Evolutionary conservation across 2,888 invertebrate genomes (phyloP).

Genomic region (Drosophila conformis): DNA sequence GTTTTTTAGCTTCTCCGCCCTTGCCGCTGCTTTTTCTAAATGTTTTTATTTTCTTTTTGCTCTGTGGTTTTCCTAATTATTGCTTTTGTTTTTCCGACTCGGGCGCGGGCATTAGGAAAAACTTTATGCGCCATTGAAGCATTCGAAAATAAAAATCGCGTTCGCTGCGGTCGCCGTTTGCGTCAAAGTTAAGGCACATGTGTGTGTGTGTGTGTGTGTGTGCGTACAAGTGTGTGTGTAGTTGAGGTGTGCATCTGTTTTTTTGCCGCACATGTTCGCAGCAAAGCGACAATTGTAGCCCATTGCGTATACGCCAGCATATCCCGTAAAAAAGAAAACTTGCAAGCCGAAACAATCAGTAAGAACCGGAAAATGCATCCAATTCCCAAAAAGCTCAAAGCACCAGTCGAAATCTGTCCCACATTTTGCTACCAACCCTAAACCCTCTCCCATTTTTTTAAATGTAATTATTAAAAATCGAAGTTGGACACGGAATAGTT

Average conservation of each 20-base stretch:
- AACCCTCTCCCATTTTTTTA: neutral
- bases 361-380: neutral
- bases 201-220: slow-evolving; percentile 25
- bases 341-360: neutral
- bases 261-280: slow-evolving; percentile 43
- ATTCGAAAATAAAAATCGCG: slow-evolving; percentile 78
- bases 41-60: slow-evolving; percentile 18
- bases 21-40: slow-evolving; percentile 37
- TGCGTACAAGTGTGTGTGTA: slow-evolving; percentile 8
- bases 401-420: neutral
- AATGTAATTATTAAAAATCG: neutral
- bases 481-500: neutral
- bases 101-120: slow-evolving; percentile 80
- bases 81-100: slow-evolving; percentile 79
- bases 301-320: slow-evolving; percentile 71
- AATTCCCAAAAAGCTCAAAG: neutral
- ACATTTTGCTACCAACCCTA: neutral
- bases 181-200: slow-evolving; percentile 55
- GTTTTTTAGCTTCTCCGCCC: slow-evolving; percentile 58
- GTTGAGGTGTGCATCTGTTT: slow-evolving; percentile 49
- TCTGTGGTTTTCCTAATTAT: slow-evolving; percentile 63
- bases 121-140: slow-evolving; percentile 80
- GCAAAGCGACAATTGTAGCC: slow-evolving; percentile 58
- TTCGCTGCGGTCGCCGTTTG: slow-evolving; percentile 61
- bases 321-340: slow-evolving; percentile 16